Evolutionary conservation across 1,140 invertebrate species (phyloP).

Genomic region (Nephotettix cincticeps): DNA sequence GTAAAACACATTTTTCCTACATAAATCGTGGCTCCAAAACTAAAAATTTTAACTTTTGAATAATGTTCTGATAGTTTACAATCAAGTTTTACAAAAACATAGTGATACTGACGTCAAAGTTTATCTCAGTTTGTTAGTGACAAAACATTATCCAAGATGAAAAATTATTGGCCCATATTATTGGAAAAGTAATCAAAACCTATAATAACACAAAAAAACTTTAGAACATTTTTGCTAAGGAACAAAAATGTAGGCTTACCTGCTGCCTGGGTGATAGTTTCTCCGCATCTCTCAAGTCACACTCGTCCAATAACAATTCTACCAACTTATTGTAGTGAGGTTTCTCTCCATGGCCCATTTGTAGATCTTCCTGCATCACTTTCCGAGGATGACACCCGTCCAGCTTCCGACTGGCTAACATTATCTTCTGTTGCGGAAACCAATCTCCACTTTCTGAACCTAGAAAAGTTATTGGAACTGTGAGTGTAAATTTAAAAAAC

Average conservation of each 20-base stretch:
- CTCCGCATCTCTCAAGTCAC: background rate
- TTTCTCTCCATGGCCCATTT: background rate
- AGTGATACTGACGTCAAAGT: no score
- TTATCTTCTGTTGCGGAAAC: conserved; percentile 12
- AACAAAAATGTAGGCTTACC: background rate
- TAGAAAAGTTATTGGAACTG: background rate
- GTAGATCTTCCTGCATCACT: background rate
- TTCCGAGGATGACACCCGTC: background rate
- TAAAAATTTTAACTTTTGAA: no score
- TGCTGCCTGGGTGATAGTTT: background rate
- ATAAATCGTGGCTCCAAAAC: no score
- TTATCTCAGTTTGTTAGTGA: no score
- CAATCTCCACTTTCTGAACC: background rate
- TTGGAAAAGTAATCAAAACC: no score
- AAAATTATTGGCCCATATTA: no score
- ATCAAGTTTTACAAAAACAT: no score
- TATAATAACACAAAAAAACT: no score
- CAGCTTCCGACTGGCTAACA: conserved; percentile 9
- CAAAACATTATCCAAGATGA: no score
- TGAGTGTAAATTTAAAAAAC: background rate
- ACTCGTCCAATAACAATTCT: background rate
- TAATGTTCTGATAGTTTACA: no score
- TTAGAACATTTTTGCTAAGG: background rate
- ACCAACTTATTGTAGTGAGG: background rate
- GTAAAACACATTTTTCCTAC: no score